phyloP scores from a whole-genome alignment of 2,888 invertebrate genomes.

The Cantharis flavilabris region DNA sequence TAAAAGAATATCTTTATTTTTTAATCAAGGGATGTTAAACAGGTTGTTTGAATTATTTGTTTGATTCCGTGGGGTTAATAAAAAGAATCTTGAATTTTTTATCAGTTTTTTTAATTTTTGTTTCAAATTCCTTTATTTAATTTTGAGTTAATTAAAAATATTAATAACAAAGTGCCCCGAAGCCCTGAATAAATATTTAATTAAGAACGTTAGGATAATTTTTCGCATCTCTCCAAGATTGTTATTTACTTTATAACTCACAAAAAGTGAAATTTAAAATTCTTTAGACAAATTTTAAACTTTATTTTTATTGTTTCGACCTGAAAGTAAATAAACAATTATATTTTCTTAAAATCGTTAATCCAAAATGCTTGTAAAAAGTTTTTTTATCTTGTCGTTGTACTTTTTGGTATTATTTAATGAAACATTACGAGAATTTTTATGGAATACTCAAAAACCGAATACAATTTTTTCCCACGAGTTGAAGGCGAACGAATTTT shows the following conservation, averaged over 20 bases:
- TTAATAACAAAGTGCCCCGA: neutral
- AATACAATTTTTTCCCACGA: constrained; percentile 1
- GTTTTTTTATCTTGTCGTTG: neutral
- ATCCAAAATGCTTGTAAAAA: neutral
- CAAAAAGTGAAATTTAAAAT: neutral
- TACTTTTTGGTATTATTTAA: neutral
- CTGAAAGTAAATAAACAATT: neutral
- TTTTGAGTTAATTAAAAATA: neutral
- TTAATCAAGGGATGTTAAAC: neutral
- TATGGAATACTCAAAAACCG: neutral
- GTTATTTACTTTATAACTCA: neutral
- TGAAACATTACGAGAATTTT: neutral
- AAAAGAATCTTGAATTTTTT: neutral
- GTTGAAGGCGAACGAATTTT: constrained; percentile 1
- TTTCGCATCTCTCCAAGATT: neutral
- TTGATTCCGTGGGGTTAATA: neutral
- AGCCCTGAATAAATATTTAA: constrained; percentile 1
- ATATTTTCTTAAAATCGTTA: neutral
- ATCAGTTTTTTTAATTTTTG: neutral
- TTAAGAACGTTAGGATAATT: neutral
- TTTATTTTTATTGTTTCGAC: neutral
- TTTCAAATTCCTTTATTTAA: neutral
- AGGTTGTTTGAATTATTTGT: neutral
- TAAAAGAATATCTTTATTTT: neutral
- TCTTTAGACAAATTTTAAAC: neutral